These are phyloP conservation scores for Nasonovia ribisnigri DNA, from an alignment of 2,888 invertebrate genomes.

Conservation along the genomic window DNA sequence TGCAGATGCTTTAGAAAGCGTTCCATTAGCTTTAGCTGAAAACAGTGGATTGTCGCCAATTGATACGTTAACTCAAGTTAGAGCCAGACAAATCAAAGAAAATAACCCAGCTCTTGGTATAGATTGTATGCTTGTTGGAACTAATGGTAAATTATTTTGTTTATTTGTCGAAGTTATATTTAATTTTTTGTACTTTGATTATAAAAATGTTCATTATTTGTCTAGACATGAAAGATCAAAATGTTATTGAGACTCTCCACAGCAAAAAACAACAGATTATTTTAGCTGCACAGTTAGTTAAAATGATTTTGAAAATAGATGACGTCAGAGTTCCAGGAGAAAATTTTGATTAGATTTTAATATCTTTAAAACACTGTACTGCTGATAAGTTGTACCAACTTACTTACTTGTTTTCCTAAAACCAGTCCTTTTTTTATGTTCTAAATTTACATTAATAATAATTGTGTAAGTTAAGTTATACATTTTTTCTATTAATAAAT, in stretches of 20 bases:
- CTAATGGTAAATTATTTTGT: conserved; percentile 70
- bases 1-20: conserved; percentile 93
- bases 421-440: conserved; percentile 50
- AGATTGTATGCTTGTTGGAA: conserved; percentile 91
- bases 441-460: conserved; percentile 43
- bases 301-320: conserved; percentile 99
- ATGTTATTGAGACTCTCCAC: conserved; percentile 96
- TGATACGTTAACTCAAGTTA: conserved; percentile 90
- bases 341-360: conserved; percentile 48
- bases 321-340: conserved; percentile 81
- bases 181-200: not conserved
- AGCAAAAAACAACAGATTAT: conserved; percentile 98
- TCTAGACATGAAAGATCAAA: conserved; percentile 92
- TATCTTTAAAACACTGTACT: conserved; percentile 11
- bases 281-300: conserved; percentile 96
- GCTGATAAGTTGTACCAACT: too few species aligned
- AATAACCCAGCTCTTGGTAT: conserved; percentile 91
- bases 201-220: conserved; percentile 66
- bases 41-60: conserved; percentile 95
- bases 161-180: not conserved
- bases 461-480: conserved; percentile 45
- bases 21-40: conserved; percentile 96
- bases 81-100: conserved; percentile 88
- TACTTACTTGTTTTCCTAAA: conserved; percentile 59
- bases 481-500: conserved; percentile 62